phyloP scores from a whole-genome alignment of 2,888 invertebrate species.

The Chrysodeixis includens region DNA sequence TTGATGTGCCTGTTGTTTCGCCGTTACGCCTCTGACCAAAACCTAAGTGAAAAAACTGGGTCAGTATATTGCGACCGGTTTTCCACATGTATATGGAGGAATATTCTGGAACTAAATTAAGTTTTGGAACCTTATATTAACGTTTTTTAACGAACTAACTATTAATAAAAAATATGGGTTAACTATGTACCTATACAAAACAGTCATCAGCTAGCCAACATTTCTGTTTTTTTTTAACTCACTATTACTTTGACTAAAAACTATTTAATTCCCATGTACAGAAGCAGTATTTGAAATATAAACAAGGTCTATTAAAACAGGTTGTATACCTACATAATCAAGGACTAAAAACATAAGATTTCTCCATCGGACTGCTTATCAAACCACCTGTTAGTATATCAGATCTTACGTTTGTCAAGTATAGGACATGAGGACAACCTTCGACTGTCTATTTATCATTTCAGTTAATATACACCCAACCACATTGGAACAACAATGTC shows the following conservation, averaged over 20 bases:
- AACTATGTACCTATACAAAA: too few relatives aligned
- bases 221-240: too few relatives aligned
- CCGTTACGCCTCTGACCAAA: not conserved
- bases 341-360: not conserved
- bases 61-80: not conserved
- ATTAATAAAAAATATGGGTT: too few relatives aligned
- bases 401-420: constrained; percentile 29
- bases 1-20: not conserved
- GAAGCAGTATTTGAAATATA: too few relatives aligned
- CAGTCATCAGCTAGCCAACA: too few relatives aligned
- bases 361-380: constrained; percentile 31
- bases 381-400: constrained; percentile 31
- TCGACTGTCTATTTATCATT: constrained; percentile 41
- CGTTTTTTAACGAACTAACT: too few relatives aligned
- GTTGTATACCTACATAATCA: not conserved
- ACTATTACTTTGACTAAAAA: too few relatives aligned
- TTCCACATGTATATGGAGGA: not conserved
- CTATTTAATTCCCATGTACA: too few relatives aligned
- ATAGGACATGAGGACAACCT: constrained; percentile 42
- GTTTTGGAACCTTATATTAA: too few relatives aligned
- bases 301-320: not conserved
- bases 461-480: constrained; percentile 10
- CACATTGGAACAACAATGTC: not conserved
- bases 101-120: too few relatives aligned
- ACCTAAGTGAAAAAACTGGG: not conserved